Evolutionary conservation across 2,888 invertebrate genomes (phyloP), one percentile per base, ranked within the genome.

Genomic region (Acholoe squamosa): DNA sequence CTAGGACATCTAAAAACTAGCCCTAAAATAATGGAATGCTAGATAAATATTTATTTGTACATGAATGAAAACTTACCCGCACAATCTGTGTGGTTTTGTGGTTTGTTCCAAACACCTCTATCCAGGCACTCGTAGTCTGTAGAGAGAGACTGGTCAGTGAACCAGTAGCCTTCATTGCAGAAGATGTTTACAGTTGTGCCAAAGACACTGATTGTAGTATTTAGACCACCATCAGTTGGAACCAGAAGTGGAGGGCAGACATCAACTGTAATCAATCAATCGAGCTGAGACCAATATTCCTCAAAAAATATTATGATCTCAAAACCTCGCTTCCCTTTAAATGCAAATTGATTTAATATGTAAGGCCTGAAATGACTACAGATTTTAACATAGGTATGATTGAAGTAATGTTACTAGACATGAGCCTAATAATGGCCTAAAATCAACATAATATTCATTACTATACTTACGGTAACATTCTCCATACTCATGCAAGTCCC

Each of bases 191-290:
- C 76, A 19, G 16, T 25, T 25, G 76, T 76, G 28, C 76, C 31
- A 25, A 28, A 76, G n/a, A 28, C 76, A 19, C 28, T 31, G 5
- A 76, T 25, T 3, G 1, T 31, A 0, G 76, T 76, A 31, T 76
- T 31, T 31, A 76, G 28, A 25, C 76, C 31, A 31, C 76, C 76
- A 31, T 76, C 16, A 7, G 16, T 7, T 1, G 76, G 76, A 28
- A 76, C 25, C 31, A 28, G 14, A 19, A 76, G 76, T 25, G 76
- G 76, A 14, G 76, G 76, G 76, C 76, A 76, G n/a, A 76, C 76
- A 31, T 76, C 76, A 76, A 76, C 76, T 76, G 76, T n/a, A 61
- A 61, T n/a, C 10, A n/a, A n/a, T n/a, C n/a, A n/a, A n/a, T n/a
- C n/a, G n/a, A n/a, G n/a, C n/a, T n/a, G n/a, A n/a, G n/a, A n/a